Evolutionary conservation across 1,140 invertebrate species (phyloP).

Genomic region (Danaus plexippus): DNA sequence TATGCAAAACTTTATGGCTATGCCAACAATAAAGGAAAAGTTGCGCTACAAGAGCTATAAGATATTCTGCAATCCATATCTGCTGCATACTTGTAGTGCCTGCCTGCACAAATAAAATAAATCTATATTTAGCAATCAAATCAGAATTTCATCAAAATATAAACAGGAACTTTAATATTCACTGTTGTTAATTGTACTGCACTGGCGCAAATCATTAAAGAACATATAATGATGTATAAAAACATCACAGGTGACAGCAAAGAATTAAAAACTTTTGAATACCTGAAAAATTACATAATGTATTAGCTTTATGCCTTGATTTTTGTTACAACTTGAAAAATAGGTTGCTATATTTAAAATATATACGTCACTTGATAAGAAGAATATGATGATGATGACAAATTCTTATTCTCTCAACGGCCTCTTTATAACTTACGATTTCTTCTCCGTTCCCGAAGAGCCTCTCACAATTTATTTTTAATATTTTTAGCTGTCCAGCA

Average conservation of each 20-base stretch:
- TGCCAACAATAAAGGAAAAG: slow-evolving; percentile 60
- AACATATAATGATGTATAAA: slow-evolving; percentile 54
- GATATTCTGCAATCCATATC: slow-evolving; percentile 51
- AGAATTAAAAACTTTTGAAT: slow-evolving; percentile 37
- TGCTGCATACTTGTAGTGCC: slow-evolving; percentile 42
- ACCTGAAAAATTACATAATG: slow-evolving; percentile 29
- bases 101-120: slow-evolving; percentile 32
- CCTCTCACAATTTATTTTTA: slow-evolving; percentile 37
- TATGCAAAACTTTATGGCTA: slow-evolving; percentile 39
- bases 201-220: slow-evolving; percentile 54
- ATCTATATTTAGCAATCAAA: slow-evolving; percentile 4
- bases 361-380: slow-evolving; percentile 38
- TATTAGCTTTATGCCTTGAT: neutral
- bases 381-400: slow-evolving; percentile 44
- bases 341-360: neutral
- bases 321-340: neutral
- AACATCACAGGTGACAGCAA: slow-evolving; percentile 52
- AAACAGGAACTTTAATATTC: slow-evolving; percentile 12
- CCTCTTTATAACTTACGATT: slow-evolving; percentile 24
- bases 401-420: slow-evolving; percentile 34
- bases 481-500: slow-evolving; percentile 43
- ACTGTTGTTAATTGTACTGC: slow-evolving; percentile 52
- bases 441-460: slow-evolving; percentile 33
- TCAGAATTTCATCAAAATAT: slow-evolving; percentile 7
- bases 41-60: slow-evolving; percentile 45